Conservation (phyloP, 2,797 vertebrate genomes). For the Lagorchestes hirsutus region DNA sequence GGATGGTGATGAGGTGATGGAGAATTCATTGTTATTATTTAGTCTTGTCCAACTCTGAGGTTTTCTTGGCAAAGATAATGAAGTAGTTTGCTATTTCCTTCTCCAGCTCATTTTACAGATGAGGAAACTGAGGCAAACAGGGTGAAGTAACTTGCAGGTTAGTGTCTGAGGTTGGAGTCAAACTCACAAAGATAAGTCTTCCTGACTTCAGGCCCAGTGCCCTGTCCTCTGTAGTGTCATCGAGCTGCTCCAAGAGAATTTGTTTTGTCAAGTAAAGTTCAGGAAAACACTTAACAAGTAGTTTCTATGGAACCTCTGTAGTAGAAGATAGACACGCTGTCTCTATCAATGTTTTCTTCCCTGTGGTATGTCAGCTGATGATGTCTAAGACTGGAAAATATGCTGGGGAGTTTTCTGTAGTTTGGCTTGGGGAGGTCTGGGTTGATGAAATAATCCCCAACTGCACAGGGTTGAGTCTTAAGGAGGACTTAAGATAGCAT, state of each 20-base stretch:
- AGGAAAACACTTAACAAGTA: not conserved
- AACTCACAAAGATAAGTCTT: not conserved
- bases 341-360: not conserved
- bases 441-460: not conserved
- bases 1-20: not conserved
- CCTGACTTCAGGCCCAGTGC: not conserved
- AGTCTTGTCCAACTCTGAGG: not conserved
- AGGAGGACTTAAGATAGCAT: not conserved
- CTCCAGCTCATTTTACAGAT: not conserved
- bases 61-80: not conserved
- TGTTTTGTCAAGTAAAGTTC: not conserved
- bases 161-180: not conserved
- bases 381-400: not conserved
- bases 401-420: not conserved
- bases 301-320: not conserved
- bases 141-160: not conserved
- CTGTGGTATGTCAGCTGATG: not conserved
- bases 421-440: not conserved
- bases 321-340: not conserved
- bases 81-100: not conserved
- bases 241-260: not conserved
- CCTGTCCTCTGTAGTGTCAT: not conserved
- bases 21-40: not conserved
- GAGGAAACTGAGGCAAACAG: not conserved
- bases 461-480: not conserved